Conservation (phyloP, 2,113 vertebrate genomes). For the Rhipidura dahli region DNA sequence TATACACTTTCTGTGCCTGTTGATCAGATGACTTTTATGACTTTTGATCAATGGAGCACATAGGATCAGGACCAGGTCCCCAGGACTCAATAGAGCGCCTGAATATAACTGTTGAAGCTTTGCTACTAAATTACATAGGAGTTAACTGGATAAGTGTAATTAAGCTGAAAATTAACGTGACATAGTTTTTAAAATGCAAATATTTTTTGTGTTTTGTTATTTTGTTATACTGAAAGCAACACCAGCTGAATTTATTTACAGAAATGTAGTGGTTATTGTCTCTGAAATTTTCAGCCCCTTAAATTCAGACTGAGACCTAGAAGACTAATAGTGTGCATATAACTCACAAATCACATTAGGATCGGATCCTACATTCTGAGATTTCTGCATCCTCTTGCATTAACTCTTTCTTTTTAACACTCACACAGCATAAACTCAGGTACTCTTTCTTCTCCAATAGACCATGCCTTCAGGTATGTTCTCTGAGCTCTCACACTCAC, state of each 20-base stretch:
- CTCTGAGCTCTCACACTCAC: neutral
- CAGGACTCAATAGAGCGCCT: neutral
- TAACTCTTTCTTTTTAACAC: neutral
- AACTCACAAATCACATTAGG: neutral
- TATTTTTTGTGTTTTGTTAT: neutral
- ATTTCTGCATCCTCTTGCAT: neutral
- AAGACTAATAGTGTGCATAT: neutral
- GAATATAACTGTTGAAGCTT: neutral
- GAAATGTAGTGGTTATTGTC: neutral
- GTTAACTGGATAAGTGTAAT: neutral
- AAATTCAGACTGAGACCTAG: neutral
- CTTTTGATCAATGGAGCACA: neutral
- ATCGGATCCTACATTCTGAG: neutral
- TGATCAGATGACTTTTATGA: neutral
- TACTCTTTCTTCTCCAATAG: neutral
- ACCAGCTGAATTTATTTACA: neutral
- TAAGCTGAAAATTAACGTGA: neutral
- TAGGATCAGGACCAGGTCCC: neutral
- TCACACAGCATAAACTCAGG: neutral
- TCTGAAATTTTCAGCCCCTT: neutral
- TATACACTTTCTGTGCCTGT: neutral
- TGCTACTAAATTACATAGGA: neutral
- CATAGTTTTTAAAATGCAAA: neutral
- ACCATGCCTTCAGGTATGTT: neutral
- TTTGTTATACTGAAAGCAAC: neutral